phyloP scores from a whole-genome alignment of 1,140 invertebrate genomes.

The Gryon sp. region DNA sequence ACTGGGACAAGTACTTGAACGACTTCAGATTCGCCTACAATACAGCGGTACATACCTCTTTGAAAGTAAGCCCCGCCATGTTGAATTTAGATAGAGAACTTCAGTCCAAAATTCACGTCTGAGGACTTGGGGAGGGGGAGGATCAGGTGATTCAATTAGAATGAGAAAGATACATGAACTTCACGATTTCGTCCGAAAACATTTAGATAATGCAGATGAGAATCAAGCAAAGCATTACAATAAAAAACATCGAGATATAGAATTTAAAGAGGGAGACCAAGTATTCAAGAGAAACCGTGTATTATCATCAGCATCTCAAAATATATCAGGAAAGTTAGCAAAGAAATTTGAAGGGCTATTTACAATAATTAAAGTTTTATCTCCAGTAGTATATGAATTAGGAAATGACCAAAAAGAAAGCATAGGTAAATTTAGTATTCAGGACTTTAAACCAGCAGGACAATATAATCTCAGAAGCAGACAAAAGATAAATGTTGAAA shows the following conservation, averaged over 20 bases:
- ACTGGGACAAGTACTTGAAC: neutral
- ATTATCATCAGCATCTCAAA: neutral
- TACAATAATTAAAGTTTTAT: neutral
- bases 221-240: conserved; percentile 9
- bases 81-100: too few relatives aligned
- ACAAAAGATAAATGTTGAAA: too few relatives aligned
- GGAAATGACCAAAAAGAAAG: neutral
- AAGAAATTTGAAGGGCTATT: conserved; percentile 19
- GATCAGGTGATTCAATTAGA: too few relatives aligned
- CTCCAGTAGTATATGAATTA: conserved; percentile 21
- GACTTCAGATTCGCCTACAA: conserved; percentile 56
- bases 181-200: conserved; percentile 1
- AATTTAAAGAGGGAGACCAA: neutral
- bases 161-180: neutral
- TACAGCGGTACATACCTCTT: conserved; percentile 62
- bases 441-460: conserved; percentile 7
- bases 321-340: conserved; percentile 1
- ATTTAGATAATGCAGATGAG: neutral
- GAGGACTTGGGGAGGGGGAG: too few relatives aligned
- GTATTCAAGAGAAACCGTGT: conserved; percentile 11
- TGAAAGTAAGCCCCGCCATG: conserved; percentile 68
- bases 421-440: conserved; percentile 1
- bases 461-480: too few relatives aligned
- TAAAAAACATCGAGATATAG: neutral
- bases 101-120: too few relatives aligned